These are phyloP conservation scores for Ochotona curzoniae DNA, from an alignment of 2,113 vertebrate species.

Conservation along the genomic window DNA sequence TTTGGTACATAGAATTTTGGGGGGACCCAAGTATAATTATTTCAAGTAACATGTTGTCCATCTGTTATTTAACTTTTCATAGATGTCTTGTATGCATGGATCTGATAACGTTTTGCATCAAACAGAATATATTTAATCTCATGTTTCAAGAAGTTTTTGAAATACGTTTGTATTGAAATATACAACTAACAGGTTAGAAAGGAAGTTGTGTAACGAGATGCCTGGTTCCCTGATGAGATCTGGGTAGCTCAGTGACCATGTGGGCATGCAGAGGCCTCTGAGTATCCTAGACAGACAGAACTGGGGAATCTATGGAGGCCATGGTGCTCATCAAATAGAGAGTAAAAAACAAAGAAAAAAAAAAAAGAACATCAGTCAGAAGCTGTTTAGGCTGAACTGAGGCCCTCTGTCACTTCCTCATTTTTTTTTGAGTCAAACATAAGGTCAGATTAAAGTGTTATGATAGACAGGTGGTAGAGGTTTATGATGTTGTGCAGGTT, in stretches of 20 bases:
- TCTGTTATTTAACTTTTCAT: too few relatives aligned
- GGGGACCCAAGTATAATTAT: too few relatives aligned
- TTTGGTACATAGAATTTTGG: too few relatives aligned
- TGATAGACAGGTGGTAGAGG: neutral
- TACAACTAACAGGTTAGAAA: neutral
- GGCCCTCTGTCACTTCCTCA: neutral
- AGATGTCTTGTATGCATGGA: too few relatives aligned
- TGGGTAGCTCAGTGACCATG: neutral
- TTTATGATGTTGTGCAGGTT: neutral
- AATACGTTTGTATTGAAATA: neutral
- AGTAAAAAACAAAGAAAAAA: too few relatives aligned
- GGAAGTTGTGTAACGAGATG: neutral
- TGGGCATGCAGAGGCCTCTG: neutral
- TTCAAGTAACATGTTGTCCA: too few relatives aligned
- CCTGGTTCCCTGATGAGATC: neutral
- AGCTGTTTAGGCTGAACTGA: neutral
- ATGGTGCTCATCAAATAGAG: too few relatives aligned
- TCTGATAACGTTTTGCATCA: too few relatives aligned
- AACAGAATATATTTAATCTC: too few relatives aligned
- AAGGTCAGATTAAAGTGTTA: too few relatives aligned
- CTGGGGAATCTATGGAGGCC: neutral
- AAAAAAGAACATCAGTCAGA: neutral
- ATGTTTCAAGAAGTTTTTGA: too few relatives aligned
- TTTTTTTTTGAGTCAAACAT: too few relatives aligned
- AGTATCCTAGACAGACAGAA: neutral